Percentiles rank a stretch among this genome's conserved stretches.
These are phyloP conservation scores for Sarcophaga caerulescens DNA, from an alignment of 2,888 invertebrate genomes.

Conservation along the genomic window DNA sequence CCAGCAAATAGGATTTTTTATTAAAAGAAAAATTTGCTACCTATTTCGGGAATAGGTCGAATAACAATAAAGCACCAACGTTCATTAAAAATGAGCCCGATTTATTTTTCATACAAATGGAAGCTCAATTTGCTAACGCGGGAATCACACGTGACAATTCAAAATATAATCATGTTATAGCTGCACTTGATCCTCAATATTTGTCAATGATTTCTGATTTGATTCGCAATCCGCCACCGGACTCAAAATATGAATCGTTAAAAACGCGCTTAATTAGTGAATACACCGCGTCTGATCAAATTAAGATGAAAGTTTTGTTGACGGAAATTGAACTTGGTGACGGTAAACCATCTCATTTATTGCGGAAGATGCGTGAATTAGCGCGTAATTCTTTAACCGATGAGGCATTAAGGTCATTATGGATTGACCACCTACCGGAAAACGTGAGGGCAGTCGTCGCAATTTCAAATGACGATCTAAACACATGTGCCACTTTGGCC, in stretches of 20 bases:
- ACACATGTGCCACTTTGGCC: conserved; percentile 29
- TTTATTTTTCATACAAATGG: conserved; percentile 45
- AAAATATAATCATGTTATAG: conserved; percentile 41
- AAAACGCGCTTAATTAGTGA: conserved; percentile 28
- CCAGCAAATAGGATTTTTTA: too few relatives aligned
- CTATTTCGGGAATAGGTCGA: conserved; percentile 9
- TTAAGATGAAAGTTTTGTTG: conserved; percentile 27
- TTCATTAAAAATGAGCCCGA: conserved; percentile 32
- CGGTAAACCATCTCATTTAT: conserved; percentile 39
- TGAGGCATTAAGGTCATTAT: conserved; percentile 43
- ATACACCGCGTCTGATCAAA: conserved; percentile 42
- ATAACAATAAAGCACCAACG: conserved; percentile 40
- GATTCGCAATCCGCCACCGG: conserved; percentile 30
- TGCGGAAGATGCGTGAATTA: conserved; percentile 43
- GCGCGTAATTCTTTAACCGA: conserved; percentile 27
- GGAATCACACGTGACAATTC: conserved; percentile 40
- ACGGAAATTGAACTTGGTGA: conserved; percentile 48
- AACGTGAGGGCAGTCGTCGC: conserved; percentile 22
- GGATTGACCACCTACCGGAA: conserved; percentile 41
- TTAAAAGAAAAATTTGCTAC: too few relatives aligned
- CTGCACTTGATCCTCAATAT: conserved; percentile 27
- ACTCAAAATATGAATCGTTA: conserved; percentile 23
- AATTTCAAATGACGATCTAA: conserved; percentile 26
- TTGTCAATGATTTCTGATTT: conserved; percentile 32
- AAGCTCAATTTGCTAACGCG: conserved; percentile 40